Evolutionary conservation across 2,797 vertebrate genomes (phyloP).

Genomic region (Acrossocheilus wenchowensis): DNA sequence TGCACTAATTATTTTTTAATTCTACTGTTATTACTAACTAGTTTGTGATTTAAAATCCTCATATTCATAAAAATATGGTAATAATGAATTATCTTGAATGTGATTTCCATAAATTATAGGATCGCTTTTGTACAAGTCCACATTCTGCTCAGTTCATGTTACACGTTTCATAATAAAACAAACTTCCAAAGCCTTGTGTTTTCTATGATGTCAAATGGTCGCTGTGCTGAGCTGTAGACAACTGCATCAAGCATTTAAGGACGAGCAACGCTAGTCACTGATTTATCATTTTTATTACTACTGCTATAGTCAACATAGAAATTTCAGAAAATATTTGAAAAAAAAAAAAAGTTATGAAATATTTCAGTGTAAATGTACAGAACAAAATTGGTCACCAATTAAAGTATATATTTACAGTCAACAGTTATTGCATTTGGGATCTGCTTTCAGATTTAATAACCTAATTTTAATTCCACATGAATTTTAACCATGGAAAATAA

Average conservation of each 20-base stretch:
- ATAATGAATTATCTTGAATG: slow-evolving; percentile 2
- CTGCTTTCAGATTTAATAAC: slow-evolving; percentile 13
- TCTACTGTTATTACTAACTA: not conserved
- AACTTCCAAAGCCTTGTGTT: not conserved
- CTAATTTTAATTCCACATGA: not conserved
- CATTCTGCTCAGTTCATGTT: not conserved
- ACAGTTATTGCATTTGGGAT: not conserved
- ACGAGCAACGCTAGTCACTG: not conserved
- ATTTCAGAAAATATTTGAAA: slow-evolving; percentile 47
- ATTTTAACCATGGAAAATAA: not conserved
- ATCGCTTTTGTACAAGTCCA: not conserved
- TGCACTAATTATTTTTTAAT: not conserved
- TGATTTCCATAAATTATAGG: slow-evolving; percentile 40
- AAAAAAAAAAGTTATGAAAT: slow-evolving; percentile 47
- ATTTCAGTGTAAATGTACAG: slow-evolving; percentile 50
- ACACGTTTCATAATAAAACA: slow-evolving; percentile 29
- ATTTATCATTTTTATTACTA: slow-evolving; percentile 1
- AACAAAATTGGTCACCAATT: slow-evolving; percentile 57
- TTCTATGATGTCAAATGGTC: not conserved
- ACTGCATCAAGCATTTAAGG: not conserved
- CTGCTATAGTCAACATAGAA: slow-evolving; percentile 30
- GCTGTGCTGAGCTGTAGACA: not conserved
- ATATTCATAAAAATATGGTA: not conserved
- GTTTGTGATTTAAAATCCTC: slow-evolving; percentile 22
- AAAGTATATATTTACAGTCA: slow-evolving; percentile 56